Percentiles rank a stretch among this genome's conserved stretches.
phyloP scores from a whole-genome alignment of 1,140 invertebrate species.

The Drosophila sturtevanti region DNA sequence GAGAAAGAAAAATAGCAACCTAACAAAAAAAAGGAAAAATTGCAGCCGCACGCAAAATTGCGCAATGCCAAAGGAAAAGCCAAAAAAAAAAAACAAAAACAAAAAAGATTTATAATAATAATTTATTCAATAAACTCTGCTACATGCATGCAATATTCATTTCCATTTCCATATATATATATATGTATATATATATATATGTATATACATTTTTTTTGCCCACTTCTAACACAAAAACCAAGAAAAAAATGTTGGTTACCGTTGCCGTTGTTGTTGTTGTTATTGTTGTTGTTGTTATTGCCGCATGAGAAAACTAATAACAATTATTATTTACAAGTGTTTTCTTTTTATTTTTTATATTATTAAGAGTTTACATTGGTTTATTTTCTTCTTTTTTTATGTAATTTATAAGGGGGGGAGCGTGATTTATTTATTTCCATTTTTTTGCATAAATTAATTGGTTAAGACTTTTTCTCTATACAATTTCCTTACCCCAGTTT shows the following conservation, averaged over 20 bases:
- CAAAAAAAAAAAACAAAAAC: constrained; percentile 12
- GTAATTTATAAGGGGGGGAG: constrained; percentile 54
- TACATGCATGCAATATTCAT: constrained; percentile 29
- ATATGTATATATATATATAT: neutral
- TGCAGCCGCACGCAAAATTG: constrained; percentile 43
- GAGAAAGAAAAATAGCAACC: neutral
- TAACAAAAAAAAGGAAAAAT: constrained; percentile 17
- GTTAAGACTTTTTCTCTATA: constrained; percentile 46
- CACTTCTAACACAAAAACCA: constrained; percentile 57
- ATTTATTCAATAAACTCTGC: constrained; percentile 2
- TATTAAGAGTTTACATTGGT: constrained; percentile 20
- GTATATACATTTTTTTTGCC: constrained; percentile 30
- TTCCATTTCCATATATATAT: constrained; percentile 23
- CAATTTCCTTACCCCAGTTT: neutral
- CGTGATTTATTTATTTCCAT: constrained; percentile 40
- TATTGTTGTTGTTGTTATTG: constrained; percentile 50
- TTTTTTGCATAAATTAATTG: constrained; percentile 46
- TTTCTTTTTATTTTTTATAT: constrained; percentile 24
- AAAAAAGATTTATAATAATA: neutral
- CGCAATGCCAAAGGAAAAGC: constrained; percentile 39
- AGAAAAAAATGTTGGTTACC: constrained; percentile 36
- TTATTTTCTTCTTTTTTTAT: constrained; percentile 36
- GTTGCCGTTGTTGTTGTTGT: constrained; percentile 20
- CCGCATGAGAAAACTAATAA: constrained; percentile 69
- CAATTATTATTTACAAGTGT: constrained; percentile 43